Evolutionary conservation across 37 sponge, comb jelly and placozoan species (phyloP), one percentile per base, ranked within the genome.

Genomic region (Lycopodina hypogea): DNA sequence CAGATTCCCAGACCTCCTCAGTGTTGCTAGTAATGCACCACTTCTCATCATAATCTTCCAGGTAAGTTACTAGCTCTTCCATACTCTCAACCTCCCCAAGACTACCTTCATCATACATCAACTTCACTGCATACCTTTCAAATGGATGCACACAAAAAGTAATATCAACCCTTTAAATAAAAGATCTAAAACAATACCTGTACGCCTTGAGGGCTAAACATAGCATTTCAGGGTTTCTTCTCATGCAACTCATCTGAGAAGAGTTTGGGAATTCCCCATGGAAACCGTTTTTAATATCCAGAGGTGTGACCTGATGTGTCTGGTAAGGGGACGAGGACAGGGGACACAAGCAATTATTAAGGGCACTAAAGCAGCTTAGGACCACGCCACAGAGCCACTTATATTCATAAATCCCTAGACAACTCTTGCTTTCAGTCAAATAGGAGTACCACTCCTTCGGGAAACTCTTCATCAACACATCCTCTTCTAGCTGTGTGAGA

Each of bases 91-190:
- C 78, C 32, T 90, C 91, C 24, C 95, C 95, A 35, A 90, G 85
- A 56, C 75, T 60, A 21, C 76, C 84, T 51, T 87, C 88, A 76
- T 94, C 95, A 53, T 84, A 87, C 71, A 90, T 42, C 56, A 94
- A 60, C 75, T 94, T 94, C 50, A 94, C 95, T n/a, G 95, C 89
- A 76, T 88, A 87, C 81, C 95, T 93, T 40, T 22, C 51, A 41
- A 69, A n/a, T 2, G 58, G 1, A 23, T 35, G 11, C 19, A 77
- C 24, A 40, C 42, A 39, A 52, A 65, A 38, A 3, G 24, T 14
- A 71, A 30, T 8, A 28, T 26, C 14, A 67, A 36, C 2, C 6
- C 7, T 56, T 2, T 28, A 9, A 1, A 22, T 7, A 21, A 0
- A 15, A 65, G 18, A 21, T 42, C 12, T 6, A 40, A 41, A 1